Conservation (phyloP, 2,113 vertebrate species). For the Bettongia penicillata region DNA sequence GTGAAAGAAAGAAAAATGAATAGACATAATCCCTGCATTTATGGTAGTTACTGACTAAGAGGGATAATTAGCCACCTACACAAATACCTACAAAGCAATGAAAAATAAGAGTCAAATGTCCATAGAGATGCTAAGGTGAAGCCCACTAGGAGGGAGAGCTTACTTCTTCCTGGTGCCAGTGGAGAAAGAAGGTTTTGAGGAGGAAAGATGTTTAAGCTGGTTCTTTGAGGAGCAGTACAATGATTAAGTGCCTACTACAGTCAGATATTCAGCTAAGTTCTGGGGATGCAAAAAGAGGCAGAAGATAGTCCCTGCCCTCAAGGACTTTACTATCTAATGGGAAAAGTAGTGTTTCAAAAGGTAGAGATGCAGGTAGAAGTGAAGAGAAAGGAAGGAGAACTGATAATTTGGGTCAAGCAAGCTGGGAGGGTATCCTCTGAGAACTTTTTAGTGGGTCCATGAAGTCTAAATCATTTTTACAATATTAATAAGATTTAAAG, state of each 20-base stretch:
- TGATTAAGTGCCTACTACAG: too few species aligned
- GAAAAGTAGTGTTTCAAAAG: not conserved
- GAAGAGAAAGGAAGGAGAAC: not conserved
- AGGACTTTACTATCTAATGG: not conserved
- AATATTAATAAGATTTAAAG: not conserved
- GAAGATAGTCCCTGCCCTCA: not conserved
- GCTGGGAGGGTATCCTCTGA: not conserved
- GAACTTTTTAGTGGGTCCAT: not conserved
- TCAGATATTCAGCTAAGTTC: too few species aligned
- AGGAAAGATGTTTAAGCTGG: not conserved
- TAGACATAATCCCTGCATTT: not conserved
- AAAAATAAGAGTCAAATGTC: not conserved
- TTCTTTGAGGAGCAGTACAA: too few species aligned
- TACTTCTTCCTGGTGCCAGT: not conserved
- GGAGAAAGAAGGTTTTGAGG: not conserved
- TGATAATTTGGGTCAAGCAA: not conserved
- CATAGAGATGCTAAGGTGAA: not conserved
- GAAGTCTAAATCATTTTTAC: not conserved
- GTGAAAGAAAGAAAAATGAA: not conserved
- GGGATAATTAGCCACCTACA: not conserved
- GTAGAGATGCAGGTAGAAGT: not conserved
- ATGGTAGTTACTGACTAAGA: not conserved
- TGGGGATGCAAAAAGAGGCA: too few species aligned
- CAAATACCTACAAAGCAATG: not conserved
- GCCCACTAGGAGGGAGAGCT: not conserved